Evolutionary conservation across 2,113 vertebrate species (phyloP).

Genomic region (Colinus virginianus): DNA sequence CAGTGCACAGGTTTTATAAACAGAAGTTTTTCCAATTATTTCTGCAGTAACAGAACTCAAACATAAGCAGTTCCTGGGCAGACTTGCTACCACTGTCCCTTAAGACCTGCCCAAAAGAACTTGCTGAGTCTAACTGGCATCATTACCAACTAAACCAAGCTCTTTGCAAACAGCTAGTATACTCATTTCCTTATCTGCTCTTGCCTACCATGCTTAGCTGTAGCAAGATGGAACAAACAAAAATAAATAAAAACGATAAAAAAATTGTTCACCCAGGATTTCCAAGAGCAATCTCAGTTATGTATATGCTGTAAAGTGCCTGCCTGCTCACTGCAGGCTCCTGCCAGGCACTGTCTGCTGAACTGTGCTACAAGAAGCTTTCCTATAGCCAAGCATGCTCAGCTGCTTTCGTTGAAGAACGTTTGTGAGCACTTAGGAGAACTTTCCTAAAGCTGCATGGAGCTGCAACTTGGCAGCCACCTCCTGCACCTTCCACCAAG

Average conservation of each 20-base stretch:
- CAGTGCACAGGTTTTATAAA: rapidly evolving
- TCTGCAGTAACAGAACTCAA: neutral
- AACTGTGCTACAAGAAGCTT: neutral
- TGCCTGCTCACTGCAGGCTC: neutral
- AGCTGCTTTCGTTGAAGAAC: neutral
- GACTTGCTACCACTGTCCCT: rapidly evolving
- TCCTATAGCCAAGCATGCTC: neutral
- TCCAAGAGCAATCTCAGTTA: neutral
- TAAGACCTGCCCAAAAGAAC: neutral
- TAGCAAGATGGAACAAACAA: neutral
- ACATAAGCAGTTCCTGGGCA: neutral
- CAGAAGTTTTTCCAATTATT: neutral
- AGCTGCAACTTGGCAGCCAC: neutral
- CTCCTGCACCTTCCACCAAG: neutral
- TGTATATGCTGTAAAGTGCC: rapidly evolving
- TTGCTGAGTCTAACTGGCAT: neutral
- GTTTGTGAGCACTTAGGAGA: rapidly evolving
- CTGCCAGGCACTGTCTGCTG: neutral
- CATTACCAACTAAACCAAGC: neutral
- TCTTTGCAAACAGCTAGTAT: neutral
- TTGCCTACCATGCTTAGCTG: neutral
- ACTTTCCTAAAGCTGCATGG: too few species aligned
- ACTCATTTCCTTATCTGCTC: neutral
- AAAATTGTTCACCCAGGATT: too few species aligned
- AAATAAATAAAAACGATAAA: neutral